Conservation (phyloP, 2,888 invertebrate species). For the Dioctria linearis region DNA sequence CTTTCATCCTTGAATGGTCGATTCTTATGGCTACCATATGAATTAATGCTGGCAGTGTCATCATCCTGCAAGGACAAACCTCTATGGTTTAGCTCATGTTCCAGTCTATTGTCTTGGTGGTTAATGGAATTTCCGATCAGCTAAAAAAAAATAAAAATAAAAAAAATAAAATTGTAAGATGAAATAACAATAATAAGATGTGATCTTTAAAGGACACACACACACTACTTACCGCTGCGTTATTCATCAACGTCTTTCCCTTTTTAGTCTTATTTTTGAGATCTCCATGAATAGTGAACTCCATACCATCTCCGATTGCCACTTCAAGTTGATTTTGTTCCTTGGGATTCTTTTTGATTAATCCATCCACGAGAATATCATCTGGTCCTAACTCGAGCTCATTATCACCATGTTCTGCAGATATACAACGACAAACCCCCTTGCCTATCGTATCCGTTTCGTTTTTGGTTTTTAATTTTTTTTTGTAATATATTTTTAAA, state of each 20-base stretch:
- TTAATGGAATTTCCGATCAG: constrained; percentile 84
- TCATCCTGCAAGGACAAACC: constrained; percentile 81
- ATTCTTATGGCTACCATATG: constrained; percentile 93
- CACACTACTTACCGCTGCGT: constrained; percentile 76
- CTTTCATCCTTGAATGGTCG: constrained; percentile 91
- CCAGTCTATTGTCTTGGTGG: constrained; percentile 83
- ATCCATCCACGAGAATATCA: constrained; percentile 86
- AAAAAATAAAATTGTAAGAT: constrained; percentile 50
- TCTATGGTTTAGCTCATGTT: constrained; percentile 83
- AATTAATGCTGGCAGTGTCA: constrained; percentile 89
- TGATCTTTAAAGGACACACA: not conserved
- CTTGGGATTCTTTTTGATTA: constrained; percentile 89
- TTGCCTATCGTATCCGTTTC: constrained; percentile 71
- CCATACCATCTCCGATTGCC: constrained; percentile 93
- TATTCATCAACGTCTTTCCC: constrained; percentile 85
- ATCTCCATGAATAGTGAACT: constrained; percentile 94
- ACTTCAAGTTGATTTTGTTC: constrained; percentile 92
- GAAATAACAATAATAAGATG: not conserved
- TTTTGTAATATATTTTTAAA: constrained; percentile 43
- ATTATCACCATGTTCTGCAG: constrained; percentile 78
- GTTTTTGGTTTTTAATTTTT: constrained; percentile 60
- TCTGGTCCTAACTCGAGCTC: constrained; percentile 77
- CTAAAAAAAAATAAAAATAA: constrained; percentile 65
- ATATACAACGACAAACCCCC: constrained; percentile 77
- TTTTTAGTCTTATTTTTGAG: constrained; percentile 85